These are phyloP conservation scores for Sebastes vulpes DNA, from an alignment of 2,797 vertebrate genomes.

Conservation along the genomic window DNA sequence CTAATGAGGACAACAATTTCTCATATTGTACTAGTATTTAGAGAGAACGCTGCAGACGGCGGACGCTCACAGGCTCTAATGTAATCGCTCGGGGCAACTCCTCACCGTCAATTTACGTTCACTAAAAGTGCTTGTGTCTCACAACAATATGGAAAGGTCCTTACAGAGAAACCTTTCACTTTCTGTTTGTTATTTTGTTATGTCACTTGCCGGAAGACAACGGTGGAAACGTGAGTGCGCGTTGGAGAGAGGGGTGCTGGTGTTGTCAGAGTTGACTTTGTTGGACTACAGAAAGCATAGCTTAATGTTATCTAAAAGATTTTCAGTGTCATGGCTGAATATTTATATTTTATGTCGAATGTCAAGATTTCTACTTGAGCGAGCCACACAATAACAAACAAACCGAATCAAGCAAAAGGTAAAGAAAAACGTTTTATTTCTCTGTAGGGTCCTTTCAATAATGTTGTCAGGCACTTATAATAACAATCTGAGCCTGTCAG, in stretches of 20 bases:
- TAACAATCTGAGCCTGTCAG: not conserved
- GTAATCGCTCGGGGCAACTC: not conserved
- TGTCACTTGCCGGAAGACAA: not conserved
- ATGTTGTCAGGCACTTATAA: not conserved
- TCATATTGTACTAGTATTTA: not conserved
- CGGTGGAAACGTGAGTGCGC: not conserved
- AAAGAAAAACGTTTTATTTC: not conserved
- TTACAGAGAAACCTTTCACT: no score
- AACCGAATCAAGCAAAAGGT: not conserved
- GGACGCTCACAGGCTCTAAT: not conserved
- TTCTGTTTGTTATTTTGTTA: not conserved
- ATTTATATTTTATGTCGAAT: not conserved
- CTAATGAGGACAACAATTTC: not conserved
- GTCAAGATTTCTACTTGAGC: not conserved
- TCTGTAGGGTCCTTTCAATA: not conserved
- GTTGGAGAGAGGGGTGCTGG: not conserved
- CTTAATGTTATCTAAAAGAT: not conserved
- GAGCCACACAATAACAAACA: not conserved
- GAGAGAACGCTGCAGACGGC: not conserved
- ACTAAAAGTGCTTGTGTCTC: not conserved
- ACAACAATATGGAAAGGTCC: not conserved
- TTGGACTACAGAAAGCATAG: not conserved
- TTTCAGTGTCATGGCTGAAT: not conserved
- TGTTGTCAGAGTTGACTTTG: not conserved
- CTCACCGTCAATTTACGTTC: not conserved